phyloP scores from a whole-genome alignment of 2,797 vertebrate species.

The Enteromius anoplus region DNA sequence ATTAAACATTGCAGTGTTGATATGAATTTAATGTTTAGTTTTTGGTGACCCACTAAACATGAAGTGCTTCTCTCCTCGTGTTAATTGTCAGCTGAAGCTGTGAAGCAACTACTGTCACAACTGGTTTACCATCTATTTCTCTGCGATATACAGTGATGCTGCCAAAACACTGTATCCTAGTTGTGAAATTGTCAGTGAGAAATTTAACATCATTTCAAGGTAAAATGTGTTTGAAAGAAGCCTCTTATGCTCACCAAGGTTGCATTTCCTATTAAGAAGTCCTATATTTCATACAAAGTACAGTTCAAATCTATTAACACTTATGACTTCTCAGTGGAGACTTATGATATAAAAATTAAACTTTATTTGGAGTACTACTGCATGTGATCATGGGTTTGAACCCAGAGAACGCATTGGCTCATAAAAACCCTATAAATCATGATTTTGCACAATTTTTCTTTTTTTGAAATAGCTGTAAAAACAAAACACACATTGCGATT shows the following conservation, averaged over 20 bases:
- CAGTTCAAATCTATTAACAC: neutral
- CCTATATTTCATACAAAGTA: neutral
- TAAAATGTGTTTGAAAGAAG: neutral
- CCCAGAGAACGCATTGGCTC: too few relatives aligned
- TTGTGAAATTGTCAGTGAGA: neutral
- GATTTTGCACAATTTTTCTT: too few relatives aligned
- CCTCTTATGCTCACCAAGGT: neutral
- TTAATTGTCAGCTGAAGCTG: constrained; percentile 6
- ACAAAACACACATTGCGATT: too few relatives aligned
- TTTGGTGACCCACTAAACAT: constrained; percentile 3
- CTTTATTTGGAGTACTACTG: neutral
- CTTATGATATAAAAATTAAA: neutral
- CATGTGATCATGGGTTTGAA: too few relatives aligned
- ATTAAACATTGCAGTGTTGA: constrained; percentile 28
- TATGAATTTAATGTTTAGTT: constrained; percentile 7
- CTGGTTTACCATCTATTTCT: neutral
- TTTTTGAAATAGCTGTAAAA: too few relatives aligned
- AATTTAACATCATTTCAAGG: neutral
- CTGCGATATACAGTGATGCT: neutral
- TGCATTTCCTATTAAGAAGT: neutral
- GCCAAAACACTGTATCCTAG: neutral
- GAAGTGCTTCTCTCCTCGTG: neutral
- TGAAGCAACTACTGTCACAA: neutral
- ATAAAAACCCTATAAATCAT: too few relatives aligned
- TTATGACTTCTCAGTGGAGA: neutral